phyloP scores from a whole-genome alignment of 2,797 vertebrate genomes.

The Macroramphosus scolopax region DNA sequence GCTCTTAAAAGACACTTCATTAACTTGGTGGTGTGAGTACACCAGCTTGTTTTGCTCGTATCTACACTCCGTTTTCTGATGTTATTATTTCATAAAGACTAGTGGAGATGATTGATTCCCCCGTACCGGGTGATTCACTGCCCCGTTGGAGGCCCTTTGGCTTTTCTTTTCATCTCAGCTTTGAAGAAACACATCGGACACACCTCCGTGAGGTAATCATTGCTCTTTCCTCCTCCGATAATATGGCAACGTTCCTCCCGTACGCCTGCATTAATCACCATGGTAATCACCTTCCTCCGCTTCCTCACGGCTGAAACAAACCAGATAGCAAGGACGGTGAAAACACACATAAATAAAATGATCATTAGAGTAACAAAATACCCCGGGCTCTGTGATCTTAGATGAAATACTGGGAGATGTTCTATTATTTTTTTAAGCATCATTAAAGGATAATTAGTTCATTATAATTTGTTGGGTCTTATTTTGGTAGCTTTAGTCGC shows the following conservation, averaged over 20 bases:
- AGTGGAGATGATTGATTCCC: slow-evolving; percentile 56
- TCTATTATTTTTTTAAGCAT: slow-evolving; percentile 19
- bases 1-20: no score
- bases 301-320: slow-evolving; percentile 51
- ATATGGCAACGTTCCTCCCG: slow-evolving; percentile 50
- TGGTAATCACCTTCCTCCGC: slow-evolving; percentile 64
- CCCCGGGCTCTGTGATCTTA: slow-evolving; percentile 14
- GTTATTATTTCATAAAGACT: slow-evolving; percentile 54
- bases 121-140: slow-evolving; percentile 43
- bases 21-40: slow-evolving; percentile 43
- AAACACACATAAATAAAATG: slow-evolving; percentile 4
- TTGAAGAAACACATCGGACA: slow-evolving; percentile 62
- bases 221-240: slow-evolving; percentile 47
- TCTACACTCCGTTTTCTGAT: slow-evolving; percentile 46
- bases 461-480: slow-evolving; percentile 2
- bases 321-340: slow-evolving; percentile 29
- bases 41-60: slow-evolving; percentile 17
- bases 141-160: slow-evolving; percentile 44
- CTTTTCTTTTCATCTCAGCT: slow-evolving; percentile 55
- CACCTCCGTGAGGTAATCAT: slow-evolving; percentile 63
- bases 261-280: slow-evolving; percentile 67
- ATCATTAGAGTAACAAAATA: slow-evolving; percentile 36
- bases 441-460: slow-evolving; percentile 20
- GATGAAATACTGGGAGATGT: slow-evolving; percentile 15
- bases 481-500: background rate